A percentile compares a stretch with the other conserved stretches of the same genome.
Conservation (phyloP, 2,113 vertebrate species). For the Callionymus lyra region DNA sequence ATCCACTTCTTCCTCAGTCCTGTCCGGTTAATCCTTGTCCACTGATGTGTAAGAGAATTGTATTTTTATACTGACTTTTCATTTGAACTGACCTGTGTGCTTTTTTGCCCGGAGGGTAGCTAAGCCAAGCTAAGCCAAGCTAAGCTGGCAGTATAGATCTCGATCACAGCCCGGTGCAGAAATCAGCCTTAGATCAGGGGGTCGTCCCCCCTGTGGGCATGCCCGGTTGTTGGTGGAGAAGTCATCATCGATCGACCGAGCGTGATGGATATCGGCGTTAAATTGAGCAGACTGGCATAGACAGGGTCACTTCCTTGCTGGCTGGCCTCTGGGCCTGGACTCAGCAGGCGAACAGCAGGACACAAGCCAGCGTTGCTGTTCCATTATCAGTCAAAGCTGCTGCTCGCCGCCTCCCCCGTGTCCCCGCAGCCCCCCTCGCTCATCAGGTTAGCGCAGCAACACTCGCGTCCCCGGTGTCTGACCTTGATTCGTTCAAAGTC, state of each 20-base stretch:
- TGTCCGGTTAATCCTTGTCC: constrained; percentile 14
- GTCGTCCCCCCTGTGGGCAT: constrained; percentile 33
- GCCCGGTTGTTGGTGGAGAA: constrained; percentile 29
- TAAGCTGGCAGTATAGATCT: constrained; percentile 52
- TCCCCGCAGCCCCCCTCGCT: constrained; percentile 10
- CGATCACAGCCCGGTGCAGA: constrained; percentile 41
- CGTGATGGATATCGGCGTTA: constrained; percentile 34
- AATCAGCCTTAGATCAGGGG: constrained; percentile 49
- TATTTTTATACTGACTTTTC: constrained; percentile 32
- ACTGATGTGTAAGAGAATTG: constrained; percentile 21
- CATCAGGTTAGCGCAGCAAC: constrained; percentile 11
- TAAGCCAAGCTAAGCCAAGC: constrained; percentile 46
- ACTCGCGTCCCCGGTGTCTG: constrained; percentile 27
- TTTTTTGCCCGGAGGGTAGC: constrained; percentile 40
- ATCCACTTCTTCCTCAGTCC: constrained; percentile 12
- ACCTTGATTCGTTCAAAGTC: constrained; percentile 46
- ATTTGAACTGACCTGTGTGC: constrained; percentile 36
- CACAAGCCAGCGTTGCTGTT: constrained; percentile 3
- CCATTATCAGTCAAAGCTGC: constrained; percentile 25
- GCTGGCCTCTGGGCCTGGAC: constrained; percentile 12
- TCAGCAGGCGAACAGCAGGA: constrained; percentile 27
- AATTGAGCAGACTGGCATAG: constrained; percentile 32
- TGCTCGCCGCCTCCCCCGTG: constrained; percentile 5
- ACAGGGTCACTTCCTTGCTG: constrained; percentile 28
- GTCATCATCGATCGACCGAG: constrained; percentile 31